Evolutionary conservation across 2,888 invertebrate species (phyloP).

Genomic region (Drosophila anomalipes): DNA sequence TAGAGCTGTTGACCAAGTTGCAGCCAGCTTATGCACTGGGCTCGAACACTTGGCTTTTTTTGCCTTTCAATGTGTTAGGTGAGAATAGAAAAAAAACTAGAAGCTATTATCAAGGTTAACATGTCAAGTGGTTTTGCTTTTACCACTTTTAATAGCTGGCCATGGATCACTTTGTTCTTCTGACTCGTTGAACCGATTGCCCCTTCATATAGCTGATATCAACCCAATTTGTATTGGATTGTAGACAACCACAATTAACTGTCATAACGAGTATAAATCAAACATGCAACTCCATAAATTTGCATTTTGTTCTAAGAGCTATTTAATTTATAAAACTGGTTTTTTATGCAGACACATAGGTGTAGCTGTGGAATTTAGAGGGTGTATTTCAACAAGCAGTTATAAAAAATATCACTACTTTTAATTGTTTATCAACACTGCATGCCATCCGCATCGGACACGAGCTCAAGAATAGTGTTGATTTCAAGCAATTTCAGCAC

Average conservation of each 20-base stretch:
- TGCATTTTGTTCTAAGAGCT: slow-evolving; percentile 22
- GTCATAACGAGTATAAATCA: slow-evolving; percentile 28
- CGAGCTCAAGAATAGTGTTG: not conserved
- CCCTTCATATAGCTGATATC: slow-evolving; percentile 12
- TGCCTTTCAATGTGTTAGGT: slow-evolving; percentile 22
- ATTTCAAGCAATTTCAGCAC: not conserved
- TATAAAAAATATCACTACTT: not conserved
- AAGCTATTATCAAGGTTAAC: slow-evolving; percentile 74
- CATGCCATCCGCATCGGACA: not conserved
- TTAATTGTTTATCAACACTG: not conserved
- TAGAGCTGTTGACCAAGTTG: slow-evolving; percentile 65
- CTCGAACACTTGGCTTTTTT: slow-evolving; percentile 55
- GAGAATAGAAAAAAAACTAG: slow-evolving; percentile 20
- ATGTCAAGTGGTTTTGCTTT: slow-evolving; percentile 66
- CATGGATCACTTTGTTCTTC: slow-evolving; percentile 60
- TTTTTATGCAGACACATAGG: slow-evolving; percentile 15
- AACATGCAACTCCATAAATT: slow-evolving; percentile 28
- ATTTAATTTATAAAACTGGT: slow-evolving; percentile 13
- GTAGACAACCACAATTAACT: slow-evolving; percentile 19
- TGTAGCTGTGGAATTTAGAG: slow-evolving; percentile 11
- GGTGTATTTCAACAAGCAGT: not conserved
- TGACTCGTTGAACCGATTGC: slow-evolving; percentile 32
- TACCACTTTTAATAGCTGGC: slow-evolving; percentile 51
- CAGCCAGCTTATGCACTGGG: slow-evolving; percentile 70
- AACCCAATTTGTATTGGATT: slow-evolving; percentile 28